Conservation (phyloP, 2,888 invertebrate species). For the Leucophenga maculata region DNA sequence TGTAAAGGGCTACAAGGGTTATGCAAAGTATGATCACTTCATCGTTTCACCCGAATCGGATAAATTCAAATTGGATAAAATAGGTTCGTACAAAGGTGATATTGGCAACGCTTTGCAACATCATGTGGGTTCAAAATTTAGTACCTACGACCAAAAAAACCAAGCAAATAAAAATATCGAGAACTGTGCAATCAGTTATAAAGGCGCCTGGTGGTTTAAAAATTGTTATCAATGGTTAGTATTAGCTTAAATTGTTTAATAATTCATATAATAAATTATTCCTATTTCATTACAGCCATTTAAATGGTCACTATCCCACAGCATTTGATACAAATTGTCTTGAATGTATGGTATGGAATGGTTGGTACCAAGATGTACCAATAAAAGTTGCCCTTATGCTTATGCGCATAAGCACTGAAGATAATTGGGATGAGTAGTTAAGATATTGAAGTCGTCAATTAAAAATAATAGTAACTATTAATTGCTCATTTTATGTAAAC, state of each 20-base stretch:
- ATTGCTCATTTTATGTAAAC: no score
- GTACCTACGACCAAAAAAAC: background rate
- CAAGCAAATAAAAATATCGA: no score
- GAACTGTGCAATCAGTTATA: no score
- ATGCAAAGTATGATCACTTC: conserved; percentile 20
- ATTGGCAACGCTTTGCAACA: background rate
- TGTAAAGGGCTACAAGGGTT: background rate
- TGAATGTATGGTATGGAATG: background rate
- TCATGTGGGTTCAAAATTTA: background rate
- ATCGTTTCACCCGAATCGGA: conserved; percentile 1
- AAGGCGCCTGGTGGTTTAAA: conserved; percentile 3
- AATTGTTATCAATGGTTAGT: background rate
- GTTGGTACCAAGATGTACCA: background rate
- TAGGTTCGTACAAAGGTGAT: background rate
- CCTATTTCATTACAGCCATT: no score
- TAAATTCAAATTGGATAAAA: background rate
- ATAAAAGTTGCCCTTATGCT: conserved; percentile 4
- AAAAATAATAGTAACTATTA: no score
- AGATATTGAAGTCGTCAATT: no score
- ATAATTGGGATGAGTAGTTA: no score
- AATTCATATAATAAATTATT: no score
- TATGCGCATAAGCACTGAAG: background rate
- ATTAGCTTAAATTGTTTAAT: background rate
- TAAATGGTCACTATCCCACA: background rate
- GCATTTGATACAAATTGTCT: background rate